Evolutionary conservation across 1,140 invertebrate genomes (phyloP), one percentile per base, ranked within the genome.

Genomic region (Drosophila paulistorum): DNA sequence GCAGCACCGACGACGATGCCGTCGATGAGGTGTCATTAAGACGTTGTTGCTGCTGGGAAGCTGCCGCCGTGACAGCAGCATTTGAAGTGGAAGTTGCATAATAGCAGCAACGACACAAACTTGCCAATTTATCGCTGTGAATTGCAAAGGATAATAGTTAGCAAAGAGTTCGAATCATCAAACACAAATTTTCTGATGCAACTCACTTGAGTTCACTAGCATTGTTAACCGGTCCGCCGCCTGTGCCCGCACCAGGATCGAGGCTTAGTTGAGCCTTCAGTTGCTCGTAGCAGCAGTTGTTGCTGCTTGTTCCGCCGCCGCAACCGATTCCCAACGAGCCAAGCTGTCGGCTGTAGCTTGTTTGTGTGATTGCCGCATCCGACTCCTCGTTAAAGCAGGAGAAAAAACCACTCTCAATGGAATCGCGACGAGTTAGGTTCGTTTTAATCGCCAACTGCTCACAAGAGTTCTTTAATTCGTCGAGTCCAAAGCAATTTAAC

Each of bases 401-500:
- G 93, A 96, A 98, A 81, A 97, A 97, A 1, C 97, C 97, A 35
- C 96, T 97, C 91, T 98, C 97, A 81, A 96, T 97, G 7, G 96
- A 97, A n/a, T 96, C 96, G 39, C 96, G 93, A 10, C 96, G 93
- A 54, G 94, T 93, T 1, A 95, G 90, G 91, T 93, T 91, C 33
- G 73, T 64, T 35, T 91, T 92, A 6, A 81, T 57, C 0, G 90
- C 79, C 17, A 91, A 42, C 57, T 85, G 65, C 13, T 91, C 90
- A 30, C 77, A 75, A 9, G 71, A 79, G 42, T 71, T 78, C 66
- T 91, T 91, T 10, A 79, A 33, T 64, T 80, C 82, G 51, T 81
- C 68, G 7, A 45, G 65, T 13, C 91, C 90, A 37, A 75, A 77
- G 14, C 68, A 79, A 30, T 73, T 77, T 65, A 91, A 91, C 7